These are phyloP conservation scores for Heloderma charlesbogerti DNA, from an alignment of 2,113 vertebrate species.

Conservation along the genomic window DNA sequence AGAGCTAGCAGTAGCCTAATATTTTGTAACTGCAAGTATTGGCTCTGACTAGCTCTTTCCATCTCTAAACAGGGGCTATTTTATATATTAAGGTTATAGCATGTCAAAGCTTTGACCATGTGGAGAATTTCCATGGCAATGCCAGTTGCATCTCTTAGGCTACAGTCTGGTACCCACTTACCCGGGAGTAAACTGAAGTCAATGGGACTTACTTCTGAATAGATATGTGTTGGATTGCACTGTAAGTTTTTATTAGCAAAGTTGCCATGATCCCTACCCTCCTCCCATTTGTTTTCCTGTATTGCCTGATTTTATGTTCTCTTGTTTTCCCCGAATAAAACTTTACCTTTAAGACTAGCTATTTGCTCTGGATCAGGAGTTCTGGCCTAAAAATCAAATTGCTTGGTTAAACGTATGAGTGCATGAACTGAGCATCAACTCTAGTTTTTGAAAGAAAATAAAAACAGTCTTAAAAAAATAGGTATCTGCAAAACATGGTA, in stretches of 20 bases:
- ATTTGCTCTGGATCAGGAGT: neutral
- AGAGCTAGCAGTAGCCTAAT: neutral
- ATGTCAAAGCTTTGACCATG: neutral
- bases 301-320: neutral
- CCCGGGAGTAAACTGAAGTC: no score
- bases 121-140: neutral
- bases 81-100: neutral
- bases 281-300: neutral
- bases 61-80: neutral
- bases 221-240: neutral
- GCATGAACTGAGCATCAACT: neutral
- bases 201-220: neutral
- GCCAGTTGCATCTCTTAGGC: neutral
- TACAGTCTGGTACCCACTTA: neutral
- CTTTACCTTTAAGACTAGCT: neutral
- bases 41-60: neutral
- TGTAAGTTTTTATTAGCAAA: neutral
- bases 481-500: neutral
- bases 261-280: neutral
- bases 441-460: neutral
- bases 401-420: neutral
- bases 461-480: neutral
- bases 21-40: neutral
- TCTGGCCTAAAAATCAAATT: neutral
- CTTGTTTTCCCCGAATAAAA: neutral